Base-by-base conservation (phyloP, 1,140 invertebrate genomes). In the Drosophila subpulchrella region DNA sequence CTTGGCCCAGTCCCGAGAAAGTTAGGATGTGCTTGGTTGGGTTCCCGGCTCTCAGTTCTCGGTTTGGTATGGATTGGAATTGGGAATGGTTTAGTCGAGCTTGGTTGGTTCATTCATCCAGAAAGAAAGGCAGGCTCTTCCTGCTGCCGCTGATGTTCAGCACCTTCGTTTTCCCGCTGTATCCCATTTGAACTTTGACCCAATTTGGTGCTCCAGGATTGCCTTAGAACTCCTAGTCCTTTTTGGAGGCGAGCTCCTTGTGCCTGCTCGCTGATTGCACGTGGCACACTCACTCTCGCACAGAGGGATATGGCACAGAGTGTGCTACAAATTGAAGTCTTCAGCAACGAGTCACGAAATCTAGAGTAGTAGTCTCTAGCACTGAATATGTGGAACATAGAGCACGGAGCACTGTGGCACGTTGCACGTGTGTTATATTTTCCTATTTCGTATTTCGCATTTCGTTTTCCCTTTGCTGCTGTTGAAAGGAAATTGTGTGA, bases 181-280 rank as follows among this genome's bases (percentile, higher is more conserved):
- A 90, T 83, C 73, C 66, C 88, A 84, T 83, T 91, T 91, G 88
- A 91, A 91, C 88, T 91, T 84, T 91, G 88, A 91, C 88, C 88
- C 71, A 91, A 91, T 91, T 91, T 81, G 63, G 62, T 68, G 57
- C 63, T 74, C 72, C 80, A 66, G 83, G 79, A 88, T 89, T 86
- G 80, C 83, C 84, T 68, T 44, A 56, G 59, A 44, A 41, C 78
- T 59, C 20, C 24, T 30, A 42, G 17, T 36, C 61, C 53, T 81
- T 32, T 50, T 30, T 75, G 82, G 75, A 66, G 36, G 36, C 65
- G 41, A 81, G 75, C 82, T 88, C 62, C 73, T 76, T 75, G 72
- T 67, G 63, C 48, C 48, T 17, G 48, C 77, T 68, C 70, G 77
- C 76, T 83, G 81, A 85, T 85, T 85, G 81, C 80, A 83, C 78